A percentile compares a stretch with the other conserved stretches of the same genome.
These are phyloP conservation scores for Branchinecta lynchi DNA, from an alignment of 1,140 invertebrate genomes.

Conservation along the genomic window DNA sequence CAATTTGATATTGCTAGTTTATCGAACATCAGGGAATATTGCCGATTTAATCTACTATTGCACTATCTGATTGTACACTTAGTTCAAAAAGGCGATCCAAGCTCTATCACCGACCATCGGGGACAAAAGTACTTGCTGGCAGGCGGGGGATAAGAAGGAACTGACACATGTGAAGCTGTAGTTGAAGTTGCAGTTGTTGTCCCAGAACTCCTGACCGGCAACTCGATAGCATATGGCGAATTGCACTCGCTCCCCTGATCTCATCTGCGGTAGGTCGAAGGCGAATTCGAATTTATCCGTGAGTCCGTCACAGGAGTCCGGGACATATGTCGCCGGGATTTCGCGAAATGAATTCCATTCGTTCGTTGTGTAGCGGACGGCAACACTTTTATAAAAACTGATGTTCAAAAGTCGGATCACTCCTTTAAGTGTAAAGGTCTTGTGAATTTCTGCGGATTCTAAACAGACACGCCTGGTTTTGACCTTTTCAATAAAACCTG, in stretches of 20 bases:
- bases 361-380: slow-evolving; percentile 69
- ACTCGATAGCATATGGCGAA: slow-evolving; percentile 68
- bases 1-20: no score
- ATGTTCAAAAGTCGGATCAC: slow-evolving; percentile 74
- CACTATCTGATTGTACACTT: no score
- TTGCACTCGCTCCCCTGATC: slow-evolving; percentile 54
- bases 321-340: slow-evolving; percentile 60
- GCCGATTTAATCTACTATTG: no score
- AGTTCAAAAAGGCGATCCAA: no score
- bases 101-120: no score
- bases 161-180: slow-evolving; percentile 57
- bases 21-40: no score
- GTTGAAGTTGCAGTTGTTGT: slow-evolving; percentile 68
- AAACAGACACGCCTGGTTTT: slow-evolving; percentile 55
- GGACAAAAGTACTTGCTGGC: background rate
- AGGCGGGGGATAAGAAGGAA: background rate
- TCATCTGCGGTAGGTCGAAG: slow-evolving; percentile 45
- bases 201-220: slow-evolving; percentile 71
- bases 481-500: slow-evolving; percentile 60
- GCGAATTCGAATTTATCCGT: slow-evolving; percentile 68
- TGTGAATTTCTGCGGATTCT: slow-evolving; percentile 61
- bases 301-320: slow-evolving; percentile 77
- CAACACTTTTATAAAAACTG: slow-evolving; percentile 77
- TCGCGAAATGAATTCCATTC: slow-evolving; percentile 70
- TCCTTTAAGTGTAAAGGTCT: slow-evolving; percentile 60